Conservation (phyloP, 2,888 invertebrate genomes). For the Alcis repandata region DNA sequence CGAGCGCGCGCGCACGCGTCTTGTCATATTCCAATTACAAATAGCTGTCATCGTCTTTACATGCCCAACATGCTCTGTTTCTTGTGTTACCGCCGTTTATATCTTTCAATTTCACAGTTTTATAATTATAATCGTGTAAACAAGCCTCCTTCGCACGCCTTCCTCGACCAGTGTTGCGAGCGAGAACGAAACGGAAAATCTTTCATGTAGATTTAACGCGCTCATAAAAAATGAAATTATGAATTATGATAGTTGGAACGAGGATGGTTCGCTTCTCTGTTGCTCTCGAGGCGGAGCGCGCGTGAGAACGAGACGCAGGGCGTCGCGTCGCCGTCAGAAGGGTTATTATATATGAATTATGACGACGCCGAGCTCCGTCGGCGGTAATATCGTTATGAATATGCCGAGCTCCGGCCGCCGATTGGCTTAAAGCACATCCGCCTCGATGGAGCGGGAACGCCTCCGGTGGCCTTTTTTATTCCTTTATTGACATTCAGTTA, state of each 20-base stretch:
- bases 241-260: slow-evolving; percentile 83
- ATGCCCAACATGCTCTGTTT: slow-evolving; percentile 68
- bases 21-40: slow-evolving; percentile 86
- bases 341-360: slow-evolving; percentile 88
- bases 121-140: slow-evolving; percentile 51
- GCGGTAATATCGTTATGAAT: slow-evolving; percentile 87
- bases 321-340: slow-evolving; percentile 78
- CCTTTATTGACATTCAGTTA: slow-evolving; percentile 86
- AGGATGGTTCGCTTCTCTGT: slow-evolving; percentile 70
- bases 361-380: slow-evolving; percentile 83
- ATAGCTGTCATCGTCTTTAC: slow-evolving; percentile 83
- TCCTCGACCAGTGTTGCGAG: slow-evolving; percentile 40
- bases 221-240: slow-evolving; percentile 82
- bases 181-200: slow-evolving; percentile 68
- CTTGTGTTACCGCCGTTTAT: slow-evolving; percentile 61
- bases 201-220: slow-evolving; percentile 62
- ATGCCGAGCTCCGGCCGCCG: slow-evolving; percentile 81
- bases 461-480: slow-evolving; percentile 84
- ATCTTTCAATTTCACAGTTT: slow-evolving; percentile 60
- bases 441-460: slow-evolving; percentile 83
- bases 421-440: slow-evolving; percentile 85
- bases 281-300: slow-evolving; percentile 57
- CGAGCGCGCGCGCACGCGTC: slow-evolving; percentile 83
- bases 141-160: slow-evolving; percentile 47
- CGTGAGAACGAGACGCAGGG: slow-evolving; percentile 77